Percentiles rank a stretch among this genome's conserved stretches.
Evolutionary conservation across 2,888 invertebrate genomes (phyloP).

Genomic region (Xestia ashworthii): DNA sequence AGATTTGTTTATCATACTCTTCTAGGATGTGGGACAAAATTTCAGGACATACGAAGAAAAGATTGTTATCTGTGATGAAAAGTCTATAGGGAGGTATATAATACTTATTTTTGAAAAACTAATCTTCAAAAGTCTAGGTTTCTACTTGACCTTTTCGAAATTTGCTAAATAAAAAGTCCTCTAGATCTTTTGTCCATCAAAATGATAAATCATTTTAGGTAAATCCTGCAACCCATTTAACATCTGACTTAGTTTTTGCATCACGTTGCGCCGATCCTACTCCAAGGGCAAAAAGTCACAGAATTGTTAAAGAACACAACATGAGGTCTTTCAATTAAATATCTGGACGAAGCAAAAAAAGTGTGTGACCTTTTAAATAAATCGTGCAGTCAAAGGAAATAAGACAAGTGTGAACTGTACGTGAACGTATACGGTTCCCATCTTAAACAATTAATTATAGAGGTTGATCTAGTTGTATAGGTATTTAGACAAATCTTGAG

Average conservation of each 20-base stretch:
- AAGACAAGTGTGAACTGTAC: constrained; percentile 39
- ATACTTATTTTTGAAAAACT: background rate
- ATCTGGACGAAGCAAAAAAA: constrained; percentile 53
- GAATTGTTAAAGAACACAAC: constrained; percentile 53
- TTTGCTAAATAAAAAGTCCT: background rate
- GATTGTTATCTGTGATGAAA: background rate
- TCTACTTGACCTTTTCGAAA: background rate
- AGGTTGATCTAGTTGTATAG: constrained; percentile 9
- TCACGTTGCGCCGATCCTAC: constrained; percentile 31
- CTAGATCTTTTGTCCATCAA: background rate
- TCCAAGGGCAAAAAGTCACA: constrained; percentile 57
- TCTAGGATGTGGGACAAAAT: background rate
- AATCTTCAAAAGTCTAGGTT: background rate
- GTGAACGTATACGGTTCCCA: constrained; percentile 36
- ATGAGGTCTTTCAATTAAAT: constrained; percentile 66
- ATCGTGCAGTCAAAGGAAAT: constrained; percentile 53
- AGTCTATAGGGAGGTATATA: background rate
- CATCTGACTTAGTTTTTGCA: constrained; percentile 41
- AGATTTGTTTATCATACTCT: background rate
- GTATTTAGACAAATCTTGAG: background rate
- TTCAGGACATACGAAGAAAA: no score
- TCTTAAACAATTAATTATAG: constrained; percentile 29
- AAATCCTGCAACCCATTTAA: constrained; percentile 19
- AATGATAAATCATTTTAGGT: constrained; percentile 40
- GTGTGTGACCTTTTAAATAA: constrained; percentile 60